These are phyloP conservation scores for Melitaea athalia DNA, from an alignment of 2,888 invertebrate genomes.

Conservation along the genomic window DNA sequence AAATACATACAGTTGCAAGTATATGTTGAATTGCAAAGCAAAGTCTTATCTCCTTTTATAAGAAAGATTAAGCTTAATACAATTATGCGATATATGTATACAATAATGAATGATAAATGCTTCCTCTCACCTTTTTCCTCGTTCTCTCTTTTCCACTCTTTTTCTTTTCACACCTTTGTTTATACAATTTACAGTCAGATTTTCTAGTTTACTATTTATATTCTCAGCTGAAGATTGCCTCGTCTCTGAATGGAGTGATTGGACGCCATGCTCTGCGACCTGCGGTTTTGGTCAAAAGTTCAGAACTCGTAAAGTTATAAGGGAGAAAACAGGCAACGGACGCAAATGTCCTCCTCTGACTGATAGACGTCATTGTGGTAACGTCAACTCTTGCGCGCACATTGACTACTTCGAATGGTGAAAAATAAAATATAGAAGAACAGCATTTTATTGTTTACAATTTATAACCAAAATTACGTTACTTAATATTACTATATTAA, in stretches of 20 bases:
- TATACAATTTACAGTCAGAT: too few species aligned
- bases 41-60: too few species aligned
- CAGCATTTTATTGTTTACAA: not conserved
- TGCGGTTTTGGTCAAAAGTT: constrained; percentile 95
- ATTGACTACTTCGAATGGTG: constrained; percentile 74
- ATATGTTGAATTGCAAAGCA: too few species aligned
- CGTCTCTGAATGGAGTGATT: constrained; percentile 91
- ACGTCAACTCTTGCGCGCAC: constrained; percentile 65
- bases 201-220: not conserved
- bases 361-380: constrained; percentile 66
- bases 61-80: too few species aligned
- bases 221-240: constrained; percentile 89
- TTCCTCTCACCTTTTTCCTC: too few species aligned
- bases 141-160: too few species aligned
- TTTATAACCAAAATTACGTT: not conserved
- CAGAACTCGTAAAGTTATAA: constrained; percentile 87
- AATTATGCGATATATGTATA: not conserved
- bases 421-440: constrained; percentile 12
- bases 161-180: too few species aligned
- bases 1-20: too few species aligned
- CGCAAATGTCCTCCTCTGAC: constrained; percentile 68
- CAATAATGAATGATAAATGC: not conserved
- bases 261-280: constrained; percentile 92
- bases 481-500: too few species aligned
- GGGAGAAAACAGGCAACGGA: constrained; percentile 88